A percentile compares a stretch with the other conserved stretches of the same genome.
Conservation (phyloP, 2,797 vertebrate species). For the Microctenopoma stevenorrisi region DNA sequence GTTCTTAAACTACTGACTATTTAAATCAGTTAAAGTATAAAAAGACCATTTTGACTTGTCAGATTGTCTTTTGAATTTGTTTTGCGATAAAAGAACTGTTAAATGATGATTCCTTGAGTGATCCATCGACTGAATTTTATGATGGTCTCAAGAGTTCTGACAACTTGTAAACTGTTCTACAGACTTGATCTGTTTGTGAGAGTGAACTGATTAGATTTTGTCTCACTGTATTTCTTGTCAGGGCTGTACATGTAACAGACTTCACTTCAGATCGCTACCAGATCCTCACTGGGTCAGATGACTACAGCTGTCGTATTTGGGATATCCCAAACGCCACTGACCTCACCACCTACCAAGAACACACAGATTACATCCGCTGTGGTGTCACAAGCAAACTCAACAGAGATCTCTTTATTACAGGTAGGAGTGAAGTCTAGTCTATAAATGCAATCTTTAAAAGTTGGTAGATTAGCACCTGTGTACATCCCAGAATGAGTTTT, state of each 20-base stretch:
- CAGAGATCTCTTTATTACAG: constrained; percentile 93
- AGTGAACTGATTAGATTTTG: not conserved
- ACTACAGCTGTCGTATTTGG: constrained; percentile 92
- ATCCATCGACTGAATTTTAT: constrained; percentile 76
- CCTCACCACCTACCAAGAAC: constrained; percentile 87
- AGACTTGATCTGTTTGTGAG: not conserved
- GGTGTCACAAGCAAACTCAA: constrained; percentile 91
- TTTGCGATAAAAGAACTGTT: not conserved
- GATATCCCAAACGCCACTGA: constrained; percentile 90
- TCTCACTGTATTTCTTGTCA: constrained; percentile 55
- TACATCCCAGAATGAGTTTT: not conserved
- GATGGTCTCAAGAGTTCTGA: constrained; percentile 71
- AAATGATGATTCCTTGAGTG: constrained; percentile 71
- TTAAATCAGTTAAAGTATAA: not conserved
- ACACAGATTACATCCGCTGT: constrained; percentile 94
- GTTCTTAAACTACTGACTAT: not conserved
- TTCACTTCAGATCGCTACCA: constrained; percentile 93
- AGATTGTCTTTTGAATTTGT: not conserved
- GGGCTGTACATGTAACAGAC: constrained; percentile 91
- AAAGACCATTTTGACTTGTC: not conserved
- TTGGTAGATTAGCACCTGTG: not conserved
- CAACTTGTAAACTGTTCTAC: constrained; percentile 41
- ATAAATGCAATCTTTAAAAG: not conserved
- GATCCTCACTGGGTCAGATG: constrained; percentile 93
- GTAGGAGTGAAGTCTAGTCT: constrained; percentile 69